Conservation (phyloP, 2,797 vertebrate genomes). For the Acanthurus leucopareius region DNA sequence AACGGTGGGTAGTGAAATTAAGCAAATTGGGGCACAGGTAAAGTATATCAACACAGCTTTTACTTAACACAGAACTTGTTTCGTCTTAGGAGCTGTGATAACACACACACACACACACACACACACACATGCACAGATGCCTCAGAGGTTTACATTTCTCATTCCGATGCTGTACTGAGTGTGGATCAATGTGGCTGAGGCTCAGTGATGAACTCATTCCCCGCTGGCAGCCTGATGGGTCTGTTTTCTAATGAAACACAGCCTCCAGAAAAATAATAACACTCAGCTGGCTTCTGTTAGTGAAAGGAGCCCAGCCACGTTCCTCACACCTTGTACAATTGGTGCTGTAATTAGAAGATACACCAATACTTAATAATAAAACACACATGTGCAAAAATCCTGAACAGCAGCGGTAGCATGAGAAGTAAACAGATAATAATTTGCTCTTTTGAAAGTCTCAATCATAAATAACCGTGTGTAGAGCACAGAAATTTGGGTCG, state of each 20-base stretch:
- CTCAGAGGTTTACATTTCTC: conserved; percentile 38
- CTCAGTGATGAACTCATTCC: conserved; percentile 68
- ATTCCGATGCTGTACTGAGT: conserved; percentile 39
- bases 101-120: conserved; percentile 10
- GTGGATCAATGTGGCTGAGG: conserved; percentile 61
- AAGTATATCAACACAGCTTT: not conserved
- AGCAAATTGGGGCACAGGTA: not conserved
- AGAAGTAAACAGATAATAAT: conserved; percentile 21
- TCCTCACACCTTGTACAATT: conserved; percentile 4
- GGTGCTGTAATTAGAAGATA: conserved; percentile 6
- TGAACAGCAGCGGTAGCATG: conserved; percentile 2
- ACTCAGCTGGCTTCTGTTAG: conserved; percentile 44
- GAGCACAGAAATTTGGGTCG: conserved; percentile 48
- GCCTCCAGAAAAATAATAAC: conserved; percentile 56
- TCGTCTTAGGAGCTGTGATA: conserved; percentile 17
- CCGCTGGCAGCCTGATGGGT: conserved; percentile 53
- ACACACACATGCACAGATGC: conserved; percentile 4
- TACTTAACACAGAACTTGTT: conserved; percentile 8
- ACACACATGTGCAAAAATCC: conserved; percentile 24
- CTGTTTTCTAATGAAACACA: conserved; percentile 70
- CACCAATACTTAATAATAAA: conserved; percentile 24
- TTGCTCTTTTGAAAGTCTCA: conserved; percentile 22
- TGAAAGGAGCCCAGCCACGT: not conserved
- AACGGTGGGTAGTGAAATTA: not conserved
- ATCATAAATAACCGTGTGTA: conserved; percentile 30